These are phyloP conservation scores for Chalcis sispes DNA, from an alignment of 2,888 invertebrate genomes.

Conservation along the genomic window DNA sequence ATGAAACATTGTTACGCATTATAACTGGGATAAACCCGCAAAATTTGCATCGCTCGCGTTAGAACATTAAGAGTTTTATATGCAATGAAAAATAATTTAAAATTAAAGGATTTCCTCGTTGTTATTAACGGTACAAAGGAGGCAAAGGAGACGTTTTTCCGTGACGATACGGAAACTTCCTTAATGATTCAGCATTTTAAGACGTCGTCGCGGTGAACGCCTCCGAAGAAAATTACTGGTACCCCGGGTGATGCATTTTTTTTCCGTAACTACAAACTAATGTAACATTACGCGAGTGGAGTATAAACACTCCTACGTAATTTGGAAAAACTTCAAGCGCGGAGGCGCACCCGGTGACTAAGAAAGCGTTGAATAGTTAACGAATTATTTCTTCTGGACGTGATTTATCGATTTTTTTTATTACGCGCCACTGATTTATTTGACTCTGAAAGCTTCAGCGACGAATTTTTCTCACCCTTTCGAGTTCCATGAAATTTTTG, in stretches of 20 bases:
- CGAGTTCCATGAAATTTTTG: too few species aligned
- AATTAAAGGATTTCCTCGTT: not conserved
- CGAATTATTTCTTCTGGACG: too few species aligned
- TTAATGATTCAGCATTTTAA: slow-evolving; percentile 41
- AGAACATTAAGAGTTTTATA: too few species aligned
- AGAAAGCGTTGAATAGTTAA: too few species aligned
- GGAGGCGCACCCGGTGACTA: slow-evolving; percentile 19
- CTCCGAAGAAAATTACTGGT: slow-evolving; percentile 12
- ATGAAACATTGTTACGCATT: not conserved
- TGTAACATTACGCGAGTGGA: not conserved
- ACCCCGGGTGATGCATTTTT: slow-evolving; percentile 1
- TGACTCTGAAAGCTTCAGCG: too few species aligned
- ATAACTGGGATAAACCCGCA: slow-evolving; percentile 10
- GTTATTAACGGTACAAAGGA: slow-evolving; percentile 18
- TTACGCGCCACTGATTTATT: too few species aligned
- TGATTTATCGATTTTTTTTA: slow-evolving; percentile 4
- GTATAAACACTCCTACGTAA: slow-evolving; percentile 23
- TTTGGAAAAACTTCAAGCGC: slow-evolving; percentile 39
- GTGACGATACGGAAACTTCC: slow-evolving; percentile 27
- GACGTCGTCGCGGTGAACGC: not conserved
- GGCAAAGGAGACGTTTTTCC: not conserved
- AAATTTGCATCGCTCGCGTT: slow-evolving; percentile 18
- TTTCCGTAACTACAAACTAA: slow-evolving; percentile 4
- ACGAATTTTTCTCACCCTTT: too few species aligned
- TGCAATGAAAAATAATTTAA: slow-evolving; percentile 18